These are phyloP conservation scores for Parnassius smintheus DNA, from an alignment of 2,888 invertebrate species.

Conservation along the genomic window DNA sequence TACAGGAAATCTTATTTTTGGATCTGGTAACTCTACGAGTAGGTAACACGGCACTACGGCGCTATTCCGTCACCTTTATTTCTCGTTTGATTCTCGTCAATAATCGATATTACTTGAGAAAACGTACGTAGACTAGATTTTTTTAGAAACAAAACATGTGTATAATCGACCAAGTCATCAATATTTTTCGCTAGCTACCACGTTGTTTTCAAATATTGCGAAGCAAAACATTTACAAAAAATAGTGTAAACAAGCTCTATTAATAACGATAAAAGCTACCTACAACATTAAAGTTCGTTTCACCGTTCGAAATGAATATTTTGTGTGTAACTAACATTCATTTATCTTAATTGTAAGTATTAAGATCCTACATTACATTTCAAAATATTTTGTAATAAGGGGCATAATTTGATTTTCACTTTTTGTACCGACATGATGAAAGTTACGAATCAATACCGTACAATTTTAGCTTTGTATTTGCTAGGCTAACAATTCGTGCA, in stretches of 20 bases:
- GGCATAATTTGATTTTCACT: no score
- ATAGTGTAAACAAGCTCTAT: constrained; percentile 22
- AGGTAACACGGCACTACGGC: constrained; percentile 48
- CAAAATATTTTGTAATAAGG: no score
- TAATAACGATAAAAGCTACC: constrained; percentile 11
- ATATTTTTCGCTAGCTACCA: background rate
- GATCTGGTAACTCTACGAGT: constrained; percentile 18
- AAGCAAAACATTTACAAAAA: constrained; percentile 14
- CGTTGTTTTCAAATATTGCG: constrained; percentile 10
- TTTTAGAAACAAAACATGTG: no score
- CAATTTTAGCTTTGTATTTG: background rate
- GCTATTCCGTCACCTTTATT: constrained; percentile 64
- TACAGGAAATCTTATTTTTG: no score
- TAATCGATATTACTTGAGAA: constrained; percentile 20
- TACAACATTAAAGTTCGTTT: constrained; percentile 11
- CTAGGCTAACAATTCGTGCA: constrained; percentile 1
- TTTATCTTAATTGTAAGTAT: background rate
- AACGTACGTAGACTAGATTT: background rate
- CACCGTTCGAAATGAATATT: constrained; percentile 8
- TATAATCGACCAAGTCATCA: no score
- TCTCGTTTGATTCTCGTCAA: constrained; percentile 50
- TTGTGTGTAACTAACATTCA: background rate
- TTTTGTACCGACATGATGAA: no score
- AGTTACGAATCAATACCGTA: no score
- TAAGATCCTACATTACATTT: no score